Percentiles rank a stretch among this genome's conserved stretches.
Evolutionary conservation across 2,888 invertebrate species (phyloP).

Genomic region (Timandra comae): DNA sequence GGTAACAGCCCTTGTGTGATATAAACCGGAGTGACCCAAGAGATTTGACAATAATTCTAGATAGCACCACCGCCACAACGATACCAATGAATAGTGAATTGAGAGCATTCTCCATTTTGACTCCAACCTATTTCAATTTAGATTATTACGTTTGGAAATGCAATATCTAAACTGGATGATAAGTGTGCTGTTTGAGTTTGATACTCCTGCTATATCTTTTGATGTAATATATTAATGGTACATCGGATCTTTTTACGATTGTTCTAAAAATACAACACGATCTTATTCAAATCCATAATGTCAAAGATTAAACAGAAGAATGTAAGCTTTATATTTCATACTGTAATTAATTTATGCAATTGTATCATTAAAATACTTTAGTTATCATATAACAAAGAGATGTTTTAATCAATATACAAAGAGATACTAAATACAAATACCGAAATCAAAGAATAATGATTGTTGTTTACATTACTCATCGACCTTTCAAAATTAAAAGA

Average conservation of each 20-base stretch:
- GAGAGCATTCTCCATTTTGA: slow-evolving; percentile 47
- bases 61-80: slow-evolving; percentile 41
- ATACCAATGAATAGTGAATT: slow-evolving; percentile 71
- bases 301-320: too few species aligned
- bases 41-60: slow-evolving; percentile 71
- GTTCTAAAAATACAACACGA: too few species aligned
- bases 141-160: slow-evolving; percentile 53
- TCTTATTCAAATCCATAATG: too few species aligned
- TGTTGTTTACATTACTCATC: slow-evolving; percentile 49
- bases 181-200: slow-evolving; percentile 1
- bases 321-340: too few species aligned
- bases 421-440: too few species aligned
- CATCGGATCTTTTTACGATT: too few species aligned
- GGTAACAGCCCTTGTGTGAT: not conserved
- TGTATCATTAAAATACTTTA: too few species aligned
- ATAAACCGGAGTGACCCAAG: slow-evolving; percentile 46
- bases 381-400: too few species aligned
- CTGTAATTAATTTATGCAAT: too few species aligned
- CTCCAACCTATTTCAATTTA: slow-evolving; percentile 67
- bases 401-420: too few species aligned
- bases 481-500: slow-evolving; percentile 67
- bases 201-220: too few species aligned
- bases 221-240: too few species aligned
- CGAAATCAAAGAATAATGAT: not conserved
- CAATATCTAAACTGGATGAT: slow-evolving; percentile 36